Conservation (phyloP, 2,797 vertebrate species). For the Anolis apletophallus region DNA sequence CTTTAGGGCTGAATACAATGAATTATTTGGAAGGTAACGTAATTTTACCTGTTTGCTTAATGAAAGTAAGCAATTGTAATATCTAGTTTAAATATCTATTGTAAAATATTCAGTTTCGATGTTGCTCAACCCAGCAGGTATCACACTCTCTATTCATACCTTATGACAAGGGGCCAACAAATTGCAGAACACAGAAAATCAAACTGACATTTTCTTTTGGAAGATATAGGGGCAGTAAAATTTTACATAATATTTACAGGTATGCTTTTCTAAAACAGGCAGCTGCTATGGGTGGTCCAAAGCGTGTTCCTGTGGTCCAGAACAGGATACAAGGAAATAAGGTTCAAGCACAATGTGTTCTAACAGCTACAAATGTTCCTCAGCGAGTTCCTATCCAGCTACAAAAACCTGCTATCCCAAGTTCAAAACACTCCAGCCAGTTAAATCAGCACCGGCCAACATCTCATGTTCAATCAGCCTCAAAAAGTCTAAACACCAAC, state of each 20-base stretch:
- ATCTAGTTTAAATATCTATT: not conserved
- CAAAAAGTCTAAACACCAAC: conserved; percentile 32
- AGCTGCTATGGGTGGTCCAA: conserved; percentile 76
- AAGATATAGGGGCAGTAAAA: too few species aligned
- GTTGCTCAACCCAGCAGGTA: not conserved
- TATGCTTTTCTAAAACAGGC: not conserved
- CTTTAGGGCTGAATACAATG: not conserved
- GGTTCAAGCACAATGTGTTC: conserved; percentile 74
- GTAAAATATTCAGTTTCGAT: not conserved
- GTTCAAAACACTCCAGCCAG: conserved; percentile 57
- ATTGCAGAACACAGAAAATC: not conserved
- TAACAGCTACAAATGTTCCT: conserved; percentile 82
- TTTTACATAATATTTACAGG: not conserved
- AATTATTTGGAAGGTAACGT: not conserved
- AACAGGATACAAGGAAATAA: conserved; percentile 43
- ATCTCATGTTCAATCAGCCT: not conserved
- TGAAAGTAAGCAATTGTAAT: not conserved
- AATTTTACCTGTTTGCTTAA: not conserved
- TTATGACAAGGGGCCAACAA: not conserved
- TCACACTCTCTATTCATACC: not conserved
- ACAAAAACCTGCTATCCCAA: conserved; percentile 54
- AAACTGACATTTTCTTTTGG: not conserved
- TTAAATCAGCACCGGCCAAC: conserved; percentile 51
- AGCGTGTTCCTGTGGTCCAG: conserved; percentile 83
- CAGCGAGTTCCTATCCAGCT: conserved; percentile 78